These are phyloP conservation scores for Nannospalax galili DNA, from an alignment of 2,113 vertebrate genomes.

Conservation along the genomic window DNA sequence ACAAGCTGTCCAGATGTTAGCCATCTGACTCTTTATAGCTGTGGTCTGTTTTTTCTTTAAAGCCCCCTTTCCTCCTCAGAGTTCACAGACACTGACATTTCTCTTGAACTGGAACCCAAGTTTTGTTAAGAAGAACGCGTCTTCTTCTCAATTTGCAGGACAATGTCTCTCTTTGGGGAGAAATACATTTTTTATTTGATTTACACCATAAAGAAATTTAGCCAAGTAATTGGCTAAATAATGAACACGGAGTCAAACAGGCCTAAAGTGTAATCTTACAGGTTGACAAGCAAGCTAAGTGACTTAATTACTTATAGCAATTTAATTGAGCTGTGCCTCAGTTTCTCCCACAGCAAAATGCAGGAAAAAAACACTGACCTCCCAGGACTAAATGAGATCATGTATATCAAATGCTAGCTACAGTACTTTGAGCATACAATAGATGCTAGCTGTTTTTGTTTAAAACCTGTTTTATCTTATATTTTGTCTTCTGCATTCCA, in stretches of 20 bases:
- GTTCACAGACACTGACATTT: slow-evolving; percentile 39
- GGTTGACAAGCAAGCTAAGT: background rate
- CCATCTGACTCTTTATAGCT: slow-evolving; percentile 72
- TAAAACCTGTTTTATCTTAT: background rate
- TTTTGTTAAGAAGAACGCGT: slow-evolving; percentile 48
- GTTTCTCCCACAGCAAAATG: background rate
- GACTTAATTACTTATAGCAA: background rate
- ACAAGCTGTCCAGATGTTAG: slow-evolving; percentile 62
- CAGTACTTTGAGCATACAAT: background rate
- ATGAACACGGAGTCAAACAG: background rate
- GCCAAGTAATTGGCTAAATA: background rate
- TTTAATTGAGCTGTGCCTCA: background rate
- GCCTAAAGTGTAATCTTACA: background rate
- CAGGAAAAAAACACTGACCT: background rate
- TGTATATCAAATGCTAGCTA: background rate
- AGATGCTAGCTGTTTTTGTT: background rate
- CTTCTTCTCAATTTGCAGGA: slow-evolving; percentile 38
- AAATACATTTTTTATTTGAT: slow-evolving; percentile 43
- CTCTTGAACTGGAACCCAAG: slow-evolving; percentile 39
- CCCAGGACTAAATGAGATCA: background rate
- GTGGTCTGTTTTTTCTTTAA: slow-evolving; percentile 55
- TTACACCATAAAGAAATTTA: background rate
- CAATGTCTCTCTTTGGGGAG: slow-evolving; percentile 31
- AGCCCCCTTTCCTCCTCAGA: slow-evolving; percentile 17
- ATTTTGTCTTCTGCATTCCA: background rate